Conservation (phyloP, 1,140 invertebrate species). For the Orchestia grillus region DNA sequence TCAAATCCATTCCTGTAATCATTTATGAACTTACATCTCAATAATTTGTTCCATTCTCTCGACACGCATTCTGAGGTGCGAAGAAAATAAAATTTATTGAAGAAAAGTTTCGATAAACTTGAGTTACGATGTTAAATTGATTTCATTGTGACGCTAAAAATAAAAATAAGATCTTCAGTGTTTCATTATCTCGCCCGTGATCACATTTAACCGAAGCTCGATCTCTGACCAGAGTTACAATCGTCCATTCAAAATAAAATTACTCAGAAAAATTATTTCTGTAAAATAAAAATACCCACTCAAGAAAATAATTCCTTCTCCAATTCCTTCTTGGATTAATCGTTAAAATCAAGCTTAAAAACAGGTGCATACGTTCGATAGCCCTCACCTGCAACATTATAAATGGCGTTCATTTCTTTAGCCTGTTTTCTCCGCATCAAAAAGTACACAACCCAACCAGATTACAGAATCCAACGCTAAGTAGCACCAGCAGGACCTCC, state of each 20-base stretch:
- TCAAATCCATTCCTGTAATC: too few species aligned
- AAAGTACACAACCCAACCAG: background rate
- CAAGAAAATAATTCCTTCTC: too few species aligned
- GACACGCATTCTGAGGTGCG: too few species aligned
- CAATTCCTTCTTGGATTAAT: background rate
- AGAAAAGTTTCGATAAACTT: background rate
- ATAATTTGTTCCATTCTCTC: too few species aligned
- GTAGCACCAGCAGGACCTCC: background rate
- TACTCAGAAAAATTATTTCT: too few species aligned
- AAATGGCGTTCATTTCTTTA: background rate
- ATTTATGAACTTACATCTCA: too few species aligned
- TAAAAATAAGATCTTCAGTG: background rate
- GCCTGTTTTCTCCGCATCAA: background rate
- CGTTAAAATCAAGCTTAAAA: background rate
- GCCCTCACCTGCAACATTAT: background rate
- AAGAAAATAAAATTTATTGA: too few species aligned
- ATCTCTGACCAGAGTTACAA: too few species aligned
- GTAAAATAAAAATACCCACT: too few species aligned
- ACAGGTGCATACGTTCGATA: background rate
- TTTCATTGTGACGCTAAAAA: background rate
- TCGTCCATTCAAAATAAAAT: too few species aligned
- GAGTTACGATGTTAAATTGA: background rate
- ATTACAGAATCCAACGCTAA: background rate
- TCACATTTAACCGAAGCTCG: too few species aligned
- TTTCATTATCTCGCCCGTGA: background rate